A percentile compares a stretch with the other conserved stretches of the same genome.
These are phyloP conservation scores for Planococcus citri DNA, from an alignment of 1,140 invertebrate species.

Conservation along the genomic window DNA sequence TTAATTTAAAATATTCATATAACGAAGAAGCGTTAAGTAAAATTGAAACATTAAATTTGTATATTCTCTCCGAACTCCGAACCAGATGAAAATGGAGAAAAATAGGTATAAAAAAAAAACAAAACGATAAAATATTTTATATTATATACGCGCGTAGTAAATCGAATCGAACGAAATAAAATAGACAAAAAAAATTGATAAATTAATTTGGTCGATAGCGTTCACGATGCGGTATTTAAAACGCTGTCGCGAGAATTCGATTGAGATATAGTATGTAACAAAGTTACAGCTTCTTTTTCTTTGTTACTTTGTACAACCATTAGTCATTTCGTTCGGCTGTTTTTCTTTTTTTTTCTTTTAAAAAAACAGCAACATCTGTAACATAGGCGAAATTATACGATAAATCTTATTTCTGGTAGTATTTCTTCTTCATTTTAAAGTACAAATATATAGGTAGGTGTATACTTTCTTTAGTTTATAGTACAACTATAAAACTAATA, in stretches of 20 bases:
- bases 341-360: slow-evolving; percentile 93
- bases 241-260: slow-evolving; percentile 52
- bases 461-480: neutral
- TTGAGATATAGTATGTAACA: slow-evolving; percentile 50
- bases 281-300: slow-evolving; percentile 51
- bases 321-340: slow-evolving; percentile 66
- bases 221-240: slow-evolving; percentile 33
- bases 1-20: neutral
- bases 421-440: slow-evolving; percentile 30
- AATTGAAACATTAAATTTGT: neutral
- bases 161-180: neutral
- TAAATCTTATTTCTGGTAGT: too few species aligned
- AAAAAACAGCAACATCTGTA: slow-evolving; percentile 93
- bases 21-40: slow-evolving; percentile 1
- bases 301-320: slow-evolving; percentile 39
- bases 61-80: neutral
- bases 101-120: neutral
- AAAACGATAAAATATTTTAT: neutral
- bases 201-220: neutral
- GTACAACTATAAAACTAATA: slow-evolving; percentile 3
- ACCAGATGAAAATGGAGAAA: neutral
- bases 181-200: neutral
- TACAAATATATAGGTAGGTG: slow-evolving; percentile 25
- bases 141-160: neutral
- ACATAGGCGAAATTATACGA: neutral